These are phyloP conservation scores for Chelonoidis abingdonii DNA, from an alignment of 2,113 vertebrate genomes.

Conservation along the genomic window DNA sequence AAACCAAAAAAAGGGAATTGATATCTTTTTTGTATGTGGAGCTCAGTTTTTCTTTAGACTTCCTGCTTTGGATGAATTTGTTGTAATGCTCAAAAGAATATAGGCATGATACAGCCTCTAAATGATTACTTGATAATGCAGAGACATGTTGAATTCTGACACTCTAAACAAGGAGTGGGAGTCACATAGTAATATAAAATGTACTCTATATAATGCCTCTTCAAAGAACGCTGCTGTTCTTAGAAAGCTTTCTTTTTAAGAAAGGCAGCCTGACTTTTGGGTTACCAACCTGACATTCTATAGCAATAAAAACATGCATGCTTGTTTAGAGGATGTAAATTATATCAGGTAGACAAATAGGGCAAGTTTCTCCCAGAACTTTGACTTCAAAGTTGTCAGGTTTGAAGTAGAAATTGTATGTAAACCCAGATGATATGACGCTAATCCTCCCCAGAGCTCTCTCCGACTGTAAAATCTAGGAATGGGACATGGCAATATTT, in stretches of 20 bases:
- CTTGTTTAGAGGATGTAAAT: neutral
- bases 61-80: neutral
- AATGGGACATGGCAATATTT: fast-evolving
- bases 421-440: neutral
- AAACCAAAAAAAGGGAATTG: neutral
- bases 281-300: neutral
- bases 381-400: neutral
- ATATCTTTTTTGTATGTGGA: neutral
- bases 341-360: neutral
- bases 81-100: neutral
- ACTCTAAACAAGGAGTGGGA: neutral
- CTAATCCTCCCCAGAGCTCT: neutral
- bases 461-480: fast-evolving
- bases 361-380: neutral
- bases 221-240: neutral
- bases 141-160: neutral
- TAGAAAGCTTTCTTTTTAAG: neutral
- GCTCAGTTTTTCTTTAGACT: neutral
- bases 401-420: neutral
- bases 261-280: neutral
- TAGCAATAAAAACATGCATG: neutral
- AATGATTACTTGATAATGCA: neutral
- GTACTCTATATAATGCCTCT: neutral
- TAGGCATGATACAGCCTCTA: neutral
- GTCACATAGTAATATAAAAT: neutral